Evolutionary conservation across 37 sponge, comb jelly and placozoan genomes (phyloP).

Genomic region (Ianthella basta): DNA sequence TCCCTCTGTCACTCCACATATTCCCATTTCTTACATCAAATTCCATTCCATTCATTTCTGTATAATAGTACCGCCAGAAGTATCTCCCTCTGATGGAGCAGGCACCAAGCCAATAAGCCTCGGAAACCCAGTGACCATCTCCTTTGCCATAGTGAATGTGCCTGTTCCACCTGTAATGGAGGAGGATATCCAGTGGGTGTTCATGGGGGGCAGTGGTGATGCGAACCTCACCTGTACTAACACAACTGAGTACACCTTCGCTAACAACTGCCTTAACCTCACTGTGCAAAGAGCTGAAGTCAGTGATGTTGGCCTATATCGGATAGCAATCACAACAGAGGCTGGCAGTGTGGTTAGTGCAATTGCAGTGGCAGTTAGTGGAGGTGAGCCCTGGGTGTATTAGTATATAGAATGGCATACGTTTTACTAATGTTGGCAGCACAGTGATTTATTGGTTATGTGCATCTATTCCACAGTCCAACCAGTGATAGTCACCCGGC

Average conservation of each 20-base stretch:
- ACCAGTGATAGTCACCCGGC: background rate
- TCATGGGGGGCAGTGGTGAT: no score
- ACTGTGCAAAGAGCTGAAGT: background rate
- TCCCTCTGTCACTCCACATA: no score
- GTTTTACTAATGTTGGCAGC: background rate
- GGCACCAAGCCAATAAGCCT: no score
- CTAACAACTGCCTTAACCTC: background rate
- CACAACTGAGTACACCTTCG: slow-evolving; percentile 15
- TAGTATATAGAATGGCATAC: background rate
- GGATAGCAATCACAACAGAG: background rate
- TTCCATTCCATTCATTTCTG: no score
- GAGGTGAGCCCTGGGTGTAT: background rate
- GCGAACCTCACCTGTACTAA: background rate
- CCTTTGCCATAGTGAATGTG: no score
- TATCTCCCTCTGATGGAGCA: no score
- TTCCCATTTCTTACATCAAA: no score
- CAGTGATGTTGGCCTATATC: background rate
- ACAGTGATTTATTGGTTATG: background rate
- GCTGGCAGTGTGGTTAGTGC: background rate
- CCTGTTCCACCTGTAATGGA: no score
- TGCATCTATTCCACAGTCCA: background rate
- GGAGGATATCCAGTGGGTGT: no score
- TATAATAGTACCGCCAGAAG: no score
- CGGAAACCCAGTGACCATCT: no score
- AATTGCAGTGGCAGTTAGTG: background rate